Conservation (phyloP, 2,113 vertebrate species). For the Petromus typicus region DNA sequence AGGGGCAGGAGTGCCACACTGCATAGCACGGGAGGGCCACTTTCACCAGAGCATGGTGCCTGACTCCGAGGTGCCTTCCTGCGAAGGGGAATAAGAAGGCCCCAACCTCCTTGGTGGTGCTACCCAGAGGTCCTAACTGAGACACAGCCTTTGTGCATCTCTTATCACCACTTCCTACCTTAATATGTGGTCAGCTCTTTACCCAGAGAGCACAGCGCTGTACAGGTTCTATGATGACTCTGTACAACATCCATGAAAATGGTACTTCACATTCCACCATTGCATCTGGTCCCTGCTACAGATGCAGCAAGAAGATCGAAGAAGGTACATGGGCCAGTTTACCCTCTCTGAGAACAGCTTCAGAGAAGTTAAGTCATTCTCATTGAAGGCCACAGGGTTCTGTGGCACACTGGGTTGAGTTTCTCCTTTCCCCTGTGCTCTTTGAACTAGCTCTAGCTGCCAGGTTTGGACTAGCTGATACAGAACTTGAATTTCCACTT, state of each 20-base stretch:
- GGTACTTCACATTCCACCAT: background rate
- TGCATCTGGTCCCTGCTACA: background rate
- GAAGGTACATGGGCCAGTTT: background rate
- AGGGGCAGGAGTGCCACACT: background rate
- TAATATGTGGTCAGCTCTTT: background rate
- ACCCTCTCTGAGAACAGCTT: background rate
- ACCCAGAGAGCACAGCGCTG: background rate
- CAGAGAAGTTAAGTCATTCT: background rate
- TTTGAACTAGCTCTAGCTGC: background rate
- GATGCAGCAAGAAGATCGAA: background rate
- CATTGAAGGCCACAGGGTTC: background rate
- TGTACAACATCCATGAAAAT: background rate
- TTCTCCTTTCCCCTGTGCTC: background rate
- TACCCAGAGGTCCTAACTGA: background rate
- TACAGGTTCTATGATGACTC: background rate
- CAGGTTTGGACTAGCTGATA: background rate
- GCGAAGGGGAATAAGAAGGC: background rate
- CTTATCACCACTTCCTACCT: background rate
- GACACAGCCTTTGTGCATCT: background rate
- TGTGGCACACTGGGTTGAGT: background rate
- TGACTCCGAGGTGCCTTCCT: background rate
- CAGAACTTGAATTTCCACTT: constrained; percentile 14
- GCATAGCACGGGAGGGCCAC: background rate
- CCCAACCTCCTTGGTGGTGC: background rate
- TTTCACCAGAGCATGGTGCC: background rate